Conservation (phyloP, 2,797 vertebrate genomes). For the Pygocentrus nattereri region DNA sequence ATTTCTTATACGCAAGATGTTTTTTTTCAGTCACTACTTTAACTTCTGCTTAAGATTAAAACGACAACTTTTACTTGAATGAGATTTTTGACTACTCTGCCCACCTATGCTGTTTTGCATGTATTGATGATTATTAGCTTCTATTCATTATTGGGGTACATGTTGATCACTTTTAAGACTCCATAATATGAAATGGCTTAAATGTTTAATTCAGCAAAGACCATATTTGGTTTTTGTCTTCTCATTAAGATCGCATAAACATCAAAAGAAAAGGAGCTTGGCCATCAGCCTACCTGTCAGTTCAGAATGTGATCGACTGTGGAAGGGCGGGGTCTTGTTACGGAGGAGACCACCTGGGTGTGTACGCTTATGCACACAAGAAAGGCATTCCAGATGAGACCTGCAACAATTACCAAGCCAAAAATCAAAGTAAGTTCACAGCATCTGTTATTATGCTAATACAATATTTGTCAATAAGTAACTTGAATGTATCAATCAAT, state of each 20-base stretch:
- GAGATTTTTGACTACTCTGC: no score
- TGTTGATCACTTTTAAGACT: background rate
- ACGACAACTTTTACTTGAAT: background rate
- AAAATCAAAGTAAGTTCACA: constrained; percentile 85
- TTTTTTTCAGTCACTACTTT: background rate
- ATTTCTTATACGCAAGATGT: no score
- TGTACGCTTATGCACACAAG: constrained; percentile 87
- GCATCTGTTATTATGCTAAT: background rate
- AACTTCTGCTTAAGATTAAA: no score
- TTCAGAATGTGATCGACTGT: constrained; percentile 93
- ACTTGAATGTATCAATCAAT: background rate
- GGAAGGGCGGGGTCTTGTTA: constrained; percentile 85
- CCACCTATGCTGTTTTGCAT: background rate
- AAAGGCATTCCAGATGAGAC: constrained; percentile 92
- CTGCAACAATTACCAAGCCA: constrained; percentile 97
- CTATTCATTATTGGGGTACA: no score
- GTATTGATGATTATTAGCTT: background rate
- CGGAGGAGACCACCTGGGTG: constrained; percentile 86
- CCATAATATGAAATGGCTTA: background rate
- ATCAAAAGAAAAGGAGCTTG: constrained; percentile 89
- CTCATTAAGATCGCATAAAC: constrained; percentile 88
- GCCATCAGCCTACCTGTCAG: constrained; percentile 91
- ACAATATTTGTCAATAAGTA: background rate
- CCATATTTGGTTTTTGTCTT: background rate
- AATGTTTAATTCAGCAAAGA: background rate